A percentile compares a stretch with the other conserved stretches of the same genome.
Evolutionary conservation across 2,797 vertebrate species (phyloP).

Genomic region (Morus bassanus): DNA sequence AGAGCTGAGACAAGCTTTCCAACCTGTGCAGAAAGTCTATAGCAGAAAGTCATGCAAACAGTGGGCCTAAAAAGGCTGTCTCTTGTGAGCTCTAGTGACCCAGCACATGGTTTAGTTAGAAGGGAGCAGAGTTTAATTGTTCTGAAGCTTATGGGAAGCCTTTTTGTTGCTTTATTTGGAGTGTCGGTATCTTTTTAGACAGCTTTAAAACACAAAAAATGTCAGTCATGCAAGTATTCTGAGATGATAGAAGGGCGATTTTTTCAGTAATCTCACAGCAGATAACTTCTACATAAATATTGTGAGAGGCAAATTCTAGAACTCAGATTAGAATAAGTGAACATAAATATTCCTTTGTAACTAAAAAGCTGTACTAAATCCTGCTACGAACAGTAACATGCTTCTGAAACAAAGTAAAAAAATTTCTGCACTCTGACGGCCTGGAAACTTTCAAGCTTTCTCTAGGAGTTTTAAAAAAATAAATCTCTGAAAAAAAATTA

Average conservation of each 20-base stretch:
- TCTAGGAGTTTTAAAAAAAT: neutral
- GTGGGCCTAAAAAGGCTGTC: neutral
- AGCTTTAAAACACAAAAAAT: neutral
- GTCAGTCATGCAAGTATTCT: neutral
- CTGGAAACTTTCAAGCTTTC: neutral
- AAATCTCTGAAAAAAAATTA: neutral
- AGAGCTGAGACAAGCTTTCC: neutral
- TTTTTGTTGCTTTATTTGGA: neutral
- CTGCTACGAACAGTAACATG: neutral
- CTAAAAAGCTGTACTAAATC: neutral
- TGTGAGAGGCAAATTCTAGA: neutral
- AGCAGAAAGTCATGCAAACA: neutral
- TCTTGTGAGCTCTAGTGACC: neutral
- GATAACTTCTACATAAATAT: neutral
- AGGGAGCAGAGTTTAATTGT: neutral
- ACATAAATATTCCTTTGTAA: neutral
- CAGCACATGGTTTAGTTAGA: constrained; percentile 16
- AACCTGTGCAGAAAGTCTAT: neutral
- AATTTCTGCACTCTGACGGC: neutral
- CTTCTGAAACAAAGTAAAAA: neutral
- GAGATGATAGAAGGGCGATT: neutral
- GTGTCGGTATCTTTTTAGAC: neutral
- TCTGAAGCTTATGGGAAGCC: neutral
- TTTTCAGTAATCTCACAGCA: neutral
- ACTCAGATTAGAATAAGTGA: neutral